Evolutionary conservation across 2,888 invertebrate genomes (phyloP), one percentile per base, ranked within the genome.

Genomic region (Auanema sp.): DNA sequence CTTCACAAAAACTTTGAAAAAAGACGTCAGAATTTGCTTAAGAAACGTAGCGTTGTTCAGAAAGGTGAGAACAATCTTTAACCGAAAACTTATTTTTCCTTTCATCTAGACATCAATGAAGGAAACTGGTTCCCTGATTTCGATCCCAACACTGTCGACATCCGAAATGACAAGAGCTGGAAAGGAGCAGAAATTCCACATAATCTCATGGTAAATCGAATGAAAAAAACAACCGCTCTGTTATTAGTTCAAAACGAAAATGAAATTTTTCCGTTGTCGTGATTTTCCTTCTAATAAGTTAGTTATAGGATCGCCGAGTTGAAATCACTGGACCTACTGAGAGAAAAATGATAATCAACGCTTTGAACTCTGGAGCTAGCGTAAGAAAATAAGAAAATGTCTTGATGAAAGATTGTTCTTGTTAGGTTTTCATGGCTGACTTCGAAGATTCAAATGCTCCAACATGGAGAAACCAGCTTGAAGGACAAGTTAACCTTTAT

Each of bases 371-470:
- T 51, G 83, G 83, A 40, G 83, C 83, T 24, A 79, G 77, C 24
- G 72, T 65, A 24, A 2, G 51, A 42, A 16, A 25, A 21, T 18
- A 5, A 14, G 24, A 49, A 23, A 16, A 41, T 10, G 4, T 2
- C 6, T 44, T 56, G 6, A 42, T 10, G 5, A 18, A 4, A 42
- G 10, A 41, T 54, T 18, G 16, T 14, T 52, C 21, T 52, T 23
- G 33, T 24, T 12, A 64, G 64, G 79, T 82, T 21, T 83, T 83
- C 75, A 83, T 83, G 83, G 83, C 83, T 44, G 83, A 83, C 59
- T 83, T 83, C 60, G 83, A 83, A 58, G 90, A 90, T 85, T 90
- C 90, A 0, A 89, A 89, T 80, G 90, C 90, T 68, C 90, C 90
- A 0, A 89, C 89, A 0, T 90, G 90, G 90, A 85, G 84, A 65